Evolutionary conservation across 2,797 vertebrate genomes (phyloP).

Genomic region (Clarias platycephalus): DNA sequence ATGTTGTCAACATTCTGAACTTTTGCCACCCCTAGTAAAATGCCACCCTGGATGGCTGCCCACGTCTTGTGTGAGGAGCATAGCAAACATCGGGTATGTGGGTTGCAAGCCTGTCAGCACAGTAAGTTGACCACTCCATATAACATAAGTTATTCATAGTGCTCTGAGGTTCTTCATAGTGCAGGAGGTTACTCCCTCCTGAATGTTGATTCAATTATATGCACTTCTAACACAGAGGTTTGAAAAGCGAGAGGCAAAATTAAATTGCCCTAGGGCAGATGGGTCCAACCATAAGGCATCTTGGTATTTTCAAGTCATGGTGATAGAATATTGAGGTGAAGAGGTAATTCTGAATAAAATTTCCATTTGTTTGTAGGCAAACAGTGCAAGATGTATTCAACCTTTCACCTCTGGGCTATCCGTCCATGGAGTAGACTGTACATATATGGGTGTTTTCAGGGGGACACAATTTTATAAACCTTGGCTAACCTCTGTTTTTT

Average conservation of each 20-base stretch:
- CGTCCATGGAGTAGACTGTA: no score
- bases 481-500: no score
- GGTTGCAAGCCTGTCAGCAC: background rate
- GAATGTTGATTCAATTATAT: background rate
- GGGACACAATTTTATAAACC: no score
- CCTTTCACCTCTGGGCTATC: no score
- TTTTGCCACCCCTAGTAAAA: no score
- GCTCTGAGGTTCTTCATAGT: background rate
- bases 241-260: background rate
- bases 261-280: background rate
- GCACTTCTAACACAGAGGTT: no score
- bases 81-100: no score
- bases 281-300: background rate
- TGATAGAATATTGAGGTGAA: background rate
- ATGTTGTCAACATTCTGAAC: no score
- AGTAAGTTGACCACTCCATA: background rate
- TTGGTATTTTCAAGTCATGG: background rate
- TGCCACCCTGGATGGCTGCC: no score
- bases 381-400: no score
- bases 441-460: no score
- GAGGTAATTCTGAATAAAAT: background rate
- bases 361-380: background rate
- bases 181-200: background rate
- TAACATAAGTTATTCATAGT: background rate
- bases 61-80: no score